phyloP scores from a whole-genome alignment of 2,797 vertebrate species.

The Emys orbicularis region DNA sequence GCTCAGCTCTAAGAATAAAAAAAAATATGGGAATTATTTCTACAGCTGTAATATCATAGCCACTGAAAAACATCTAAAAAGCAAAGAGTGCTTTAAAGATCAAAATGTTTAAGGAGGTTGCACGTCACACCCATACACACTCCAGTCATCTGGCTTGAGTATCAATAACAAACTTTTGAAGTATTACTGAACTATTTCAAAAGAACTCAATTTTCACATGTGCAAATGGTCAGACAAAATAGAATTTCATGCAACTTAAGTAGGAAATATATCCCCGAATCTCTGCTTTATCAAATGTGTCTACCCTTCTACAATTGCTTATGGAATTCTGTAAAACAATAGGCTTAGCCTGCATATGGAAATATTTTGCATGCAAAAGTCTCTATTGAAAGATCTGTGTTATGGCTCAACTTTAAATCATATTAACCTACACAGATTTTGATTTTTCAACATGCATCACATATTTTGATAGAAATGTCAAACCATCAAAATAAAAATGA shows the following conservation, averaged over 20 bases:
- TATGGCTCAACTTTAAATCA: slow-evolving; percentile 28
- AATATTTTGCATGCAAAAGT: slow-evolving; percentile 22
- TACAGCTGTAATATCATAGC: rapidly evolving
- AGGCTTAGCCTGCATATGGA: not conserved
- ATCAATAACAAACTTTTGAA: not conserved
- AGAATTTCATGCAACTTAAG: rapidly evolving
- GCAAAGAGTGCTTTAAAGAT: not conserved
- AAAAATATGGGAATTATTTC: rapidly evolving
- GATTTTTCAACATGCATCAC: not conserved
- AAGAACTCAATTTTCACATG: rapidly evolving
- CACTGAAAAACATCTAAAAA: rapidly evolving
- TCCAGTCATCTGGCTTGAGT: rapidly evolving
- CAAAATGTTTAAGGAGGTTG: rapidly evolving
- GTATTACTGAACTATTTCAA: not conserved
- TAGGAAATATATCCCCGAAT: not conserved
- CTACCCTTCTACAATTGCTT: not conserved
- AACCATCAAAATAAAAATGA: slow-evolving; percentile 57
- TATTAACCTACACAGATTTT: slow-evolving; percentile 25
- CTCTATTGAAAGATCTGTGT: slow-evolving; percentile 12
- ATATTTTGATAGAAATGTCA: slow-evolving; percentile 23
- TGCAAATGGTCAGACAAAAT: not conserved
- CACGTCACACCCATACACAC: not conserved
- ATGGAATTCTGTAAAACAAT: not conserved
- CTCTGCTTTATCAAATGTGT: not conserved
- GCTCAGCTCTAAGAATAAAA: not conserved